phyloP scores from a whole-genome alignment of 2,113 vertebrate species.

The Sceloporus undulatus region DNA sequence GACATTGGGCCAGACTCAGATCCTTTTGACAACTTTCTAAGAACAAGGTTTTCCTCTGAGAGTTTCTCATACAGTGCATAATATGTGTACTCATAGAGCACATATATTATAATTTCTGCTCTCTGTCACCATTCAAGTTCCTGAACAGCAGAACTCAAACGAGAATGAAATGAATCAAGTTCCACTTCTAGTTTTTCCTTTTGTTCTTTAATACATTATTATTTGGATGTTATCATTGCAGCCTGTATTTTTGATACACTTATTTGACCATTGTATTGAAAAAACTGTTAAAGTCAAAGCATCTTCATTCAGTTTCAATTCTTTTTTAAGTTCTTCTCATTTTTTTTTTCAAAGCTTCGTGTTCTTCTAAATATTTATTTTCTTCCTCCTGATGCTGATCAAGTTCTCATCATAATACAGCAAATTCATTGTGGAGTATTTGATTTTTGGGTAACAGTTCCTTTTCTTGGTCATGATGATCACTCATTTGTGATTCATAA shows the following conservation, averaged over 20 bases:
- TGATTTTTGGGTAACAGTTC: conserved; percentile 82
- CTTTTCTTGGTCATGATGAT: conserved; percentile 82
- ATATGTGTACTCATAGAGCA: conserved; percentile 48
- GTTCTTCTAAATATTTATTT: conserved; percentile 84
- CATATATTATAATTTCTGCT: conserved; percentile 79
- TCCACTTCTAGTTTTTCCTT: conserved; percentile 86
- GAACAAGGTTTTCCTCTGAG: conserved; percentile 85
- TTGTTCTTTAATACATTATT: conserved; percentile 86
- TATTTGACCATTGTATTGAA: conserved; percentile 85
- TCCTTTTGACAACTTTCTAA: conserved; percentile 86
- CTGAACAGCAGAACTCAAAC: conserved; percentile 79
- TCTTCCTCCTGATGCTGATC: conserved; percentile 84
- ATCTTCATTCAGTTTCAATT: conserved; percentile 88
- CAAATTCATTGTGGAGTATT: conserved; percentile 85
- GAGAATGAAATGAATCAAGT: conserved; percentile 79
- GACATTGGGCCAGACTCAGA: conserved; percentile 77
- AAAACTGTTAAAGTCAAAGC: conserved; percentile 85
- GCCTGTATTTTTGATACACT: conserved; percentile 84
- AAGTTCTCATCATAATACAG: conserved; percentile 81
- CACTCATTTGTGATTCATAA: conserved; percentile 79
- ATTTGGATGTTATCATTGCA: conserved; percentile 75
- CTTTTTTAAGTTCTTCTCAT: conserved; percentile 83
- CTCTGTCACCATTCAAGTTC: conserved; percentile 84
- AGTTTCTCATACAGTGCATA: too few species aligned
- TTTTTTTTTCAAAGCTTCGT: conserved; percentile 85